These are phyloP conservation scores for Aphelinus atriplicis DNA, from an alignment of 1,140 invertebrate species.

Conservation along the genomic window DNA sequence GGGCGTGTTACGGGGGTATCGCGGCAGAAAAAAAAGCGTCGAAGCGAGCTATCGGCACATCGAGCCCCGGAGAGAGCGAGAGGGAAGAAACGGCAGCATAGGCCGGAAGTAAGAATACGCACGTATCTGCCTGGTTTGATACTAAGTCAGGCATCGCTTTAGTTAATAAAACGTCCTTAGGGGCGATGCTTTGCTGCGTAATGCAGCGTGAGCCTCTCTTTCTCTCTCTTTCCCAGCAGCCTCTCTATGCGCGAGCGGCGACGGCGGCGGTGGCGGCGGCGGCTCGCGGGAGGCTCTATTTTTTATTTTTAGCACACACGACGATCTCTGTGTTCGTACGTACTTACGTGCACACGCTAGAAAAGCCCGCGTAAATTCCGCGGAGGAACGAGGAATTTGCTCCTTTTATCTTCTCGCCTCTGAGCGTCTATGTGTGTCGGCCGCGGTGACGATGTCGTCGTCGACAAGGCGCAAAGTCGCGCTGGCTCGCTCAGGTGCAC, in stretches of 20 bases:
- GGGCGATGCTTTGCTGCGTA: slow-evolving; percentile 43
- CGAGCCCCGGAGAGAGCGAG: slow-evolving; percentile 43
- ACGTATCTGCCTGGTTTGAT: slow-evolving; percentile 62
- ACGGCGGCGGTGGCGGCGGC: too few species aligned
- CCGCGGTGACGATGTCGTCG: not conserved
- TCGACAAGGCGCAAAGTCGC: too few species aligned
- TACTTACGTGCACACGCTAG: slow-evolving; percentile 32
- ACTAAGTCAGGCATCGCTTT: slow-evolving; percentile 64
- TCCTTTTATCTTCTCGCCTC: slow-evolving; percentile 31
- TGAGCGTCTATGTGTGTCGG: not conserved
- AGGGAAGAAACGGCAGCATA: slow-evolving; percentile 38
- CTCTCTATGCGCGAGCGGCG: not conserved
- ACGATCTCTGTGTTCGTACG: not conserved
- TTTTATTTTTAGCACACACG: slow-evolving; percentile 36
- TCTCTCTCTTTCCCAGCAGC: slow-evolving; percentile 18
- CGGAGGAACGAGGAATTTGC: slow-evolving; percentile 24
- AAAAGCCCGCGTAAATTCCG: slow-evolving; percentile 24
- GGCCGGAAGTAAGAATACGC: slow-evolving; percentile 62
- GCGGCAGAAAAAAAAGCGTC: not conserved
- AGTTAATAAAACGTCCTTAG: slow-evolving; percentile 61
- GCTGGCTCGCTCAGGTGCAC: too few species aligned
- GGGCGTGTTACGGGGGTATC: not conserved
- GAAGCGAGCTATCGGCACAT: slow-evolving; percentile 35
- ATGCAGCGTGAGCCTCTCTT: slow-evolving; percentile 42
- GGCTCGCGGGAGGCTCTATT: slow-evolving; percentile 18